These are phyloP conservation scores for Synergus itoensis DNA, from an alignment of 2,888 invertebrate species.

Conservation along the genomic window DNA sequence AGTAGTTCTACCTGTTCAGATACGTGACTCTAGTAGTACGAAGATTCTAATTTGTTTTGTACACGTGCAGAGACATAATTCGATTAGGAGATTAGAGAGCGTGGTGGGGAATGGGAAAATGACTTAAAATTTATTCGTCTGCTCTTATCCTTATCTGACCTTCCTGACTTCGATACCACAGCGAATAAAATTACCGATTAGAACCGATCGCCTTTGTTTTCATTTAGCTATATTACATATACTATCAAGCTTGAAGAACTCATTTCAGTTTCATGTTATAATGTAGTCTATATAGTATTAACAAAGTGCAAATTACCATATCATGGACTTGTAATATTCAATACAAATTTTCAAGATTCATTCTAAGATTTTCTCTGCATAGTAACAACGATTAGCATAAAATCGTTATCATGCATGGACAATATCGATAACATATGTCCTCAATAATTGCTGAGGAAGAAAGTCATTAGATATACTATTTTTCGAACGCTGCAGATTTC, in stretches of 20 bases:
- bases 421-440: background rate
- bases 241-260: background rate
- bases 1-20: background rate
- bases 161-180: background rate
- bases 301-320: background rate
- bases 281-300: background rate
- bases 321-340: background rate
- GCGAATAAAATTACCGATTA: background rate
- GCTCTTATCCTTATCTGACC: slow-evolving; percentile 23
- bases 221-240: background rate
- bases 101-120: background rate
- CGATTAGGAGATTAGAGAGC: slow-evolving; percentile 31
- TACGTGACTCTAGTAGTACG: background rate
- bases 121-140: slow-evolving; percentile 17
- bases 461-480: background rate
- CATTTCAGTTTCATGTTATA: background rate
- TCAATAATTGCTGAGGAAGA: background rate
- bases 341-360: background rate
- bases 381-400: background rate
- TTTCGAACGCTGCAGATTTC: background rate
- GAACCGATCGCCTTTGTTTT: background rate
- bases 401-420: background rate
- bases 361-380: background rate
- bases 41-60: slow-evolving; percentile 4
- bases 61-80: slow-evolving; percentile 25